Conservation (phyloP, 2,113 vertebrate genomes). For the Corydoras maculifer region DNA sequence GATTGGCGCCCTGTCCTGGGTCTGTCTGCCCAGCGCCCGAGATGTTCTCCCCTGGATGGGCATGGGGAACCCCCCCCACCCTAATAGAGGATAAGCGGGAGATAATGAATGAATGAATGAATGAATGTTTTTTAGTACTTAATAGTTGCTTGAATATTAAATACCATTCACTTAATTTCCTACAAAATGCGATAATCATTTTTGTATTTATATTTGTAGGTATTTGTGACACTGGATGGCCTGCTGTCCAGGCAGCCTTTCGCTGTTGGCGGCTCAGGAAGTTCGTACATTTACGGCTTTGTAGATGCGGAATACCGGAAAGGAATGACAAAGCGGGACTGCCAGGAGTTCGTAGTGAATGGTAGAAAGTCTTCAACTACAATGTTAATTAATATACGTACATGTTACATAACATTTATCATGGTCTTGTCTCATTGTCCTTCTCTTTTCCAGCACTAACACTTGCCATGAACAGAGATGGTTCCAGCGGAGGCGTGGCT, state of each 20-base stretch:
- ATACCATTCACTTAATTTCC: not conserved
- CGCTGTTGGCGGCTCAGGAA: constrained; percentile 76
- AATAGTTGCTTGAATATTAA: not conserved
- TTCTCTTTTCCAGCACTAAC: constrained; percentile 61
- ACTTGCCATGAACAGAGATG: constrained; percentile 78
- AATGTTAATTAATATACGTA: too few relatives aligned
- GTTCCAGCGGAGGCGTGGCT: constrained; percentile 77
- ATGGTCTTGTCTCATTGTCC: not conserved
- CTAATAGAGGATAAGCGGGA: too few relatives aligned
- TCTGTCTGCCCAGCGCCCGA: too few relatives aligned
- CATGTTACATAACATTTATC: too few relatives aligned
- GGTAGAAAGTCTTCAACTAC: constrained; percentile 52
- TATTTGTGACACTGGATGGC: constrained; percentile 73
- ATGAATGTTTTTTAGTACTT: not conserved
- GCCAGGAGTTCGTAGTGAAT: constrained; percentile 70
- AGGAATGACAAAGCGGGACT: constrained; percentile 67
- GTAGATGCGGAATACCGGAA: constrained; percentile 73
- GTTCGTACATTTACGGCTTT: constrained; percentile 76
- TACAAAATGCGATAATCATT: not conserved
- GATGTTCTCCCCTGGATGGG: too few relatives aligned
- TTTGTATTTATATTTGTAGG: constrained; percentile 52
- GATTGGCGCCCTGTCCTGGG: too few relatives aligned
- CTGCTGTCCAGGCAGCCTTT: constrained; percentile 75
- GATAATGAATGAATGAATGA: too few relatives aligned
- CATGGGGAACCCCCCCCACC: too few relatives aligned